A percentile compares a stretch with the other conserved stretches of the same genome.
phyloP scores from a whole-genome alignment of 1,140 invertebrate genomes.

The Xylocopa sonorina region DNA sequence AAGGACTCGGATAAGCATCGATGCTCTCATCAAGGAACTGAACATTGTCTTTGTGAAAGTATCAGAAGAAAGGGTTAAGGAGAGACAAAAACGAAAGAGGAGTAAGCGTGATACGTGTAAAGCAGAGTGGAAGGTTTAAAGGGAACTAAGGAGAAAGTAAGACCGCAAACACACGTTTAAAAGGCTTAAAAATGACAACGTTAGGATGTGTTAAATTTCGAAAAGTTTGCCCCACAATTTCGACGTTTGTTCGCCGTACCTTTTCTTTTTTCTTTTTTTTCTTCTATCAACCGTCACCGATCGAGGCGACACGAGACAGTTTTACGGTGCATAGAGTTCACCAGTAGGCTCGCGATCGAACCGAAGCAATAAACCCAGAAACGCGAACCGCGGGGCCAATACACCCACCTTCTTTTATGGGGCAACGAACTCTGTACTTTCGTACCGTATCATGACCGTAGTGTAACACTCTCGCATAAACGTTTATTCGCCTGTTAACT shows the following conservation, averaged over 20 bases:
- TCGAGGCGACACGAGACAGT: slow-evolving; percentile 1
- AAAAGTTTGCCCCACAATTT: slow-evolving; percentile 1
- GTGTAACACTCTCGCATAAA: slow-evolving; percentile 41
- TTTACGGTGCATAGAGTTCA: slow-evolving; percentile 30
- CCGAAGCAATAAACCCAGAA: slow-evolving; percentile 73
- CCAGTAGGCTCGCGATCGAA: slow-evolving; percentile 42
- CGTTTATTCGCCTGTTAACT: slow-evolving; percentile 7
- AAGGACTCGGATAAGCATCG: neutral
- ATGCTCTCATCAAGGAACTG: neutral
- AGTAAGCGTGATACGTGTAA: neutral
- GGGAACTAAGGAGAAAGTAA: slow-evolving; percentile 23
- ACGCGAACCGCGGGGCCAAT: slow-evolving; percentile 64
- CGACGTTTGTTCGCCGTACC: too few relatives aligned
- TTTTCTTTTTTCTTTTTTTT: too few relatives aligned
- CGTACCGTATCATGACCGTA: slow-evolving; percentile 26
- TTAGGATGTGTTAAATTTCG: slow-evolving; percentile 20
- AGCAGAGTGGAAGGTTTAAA: slow-evolving; percentile 3
- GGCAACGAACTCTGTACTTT: slow-evolving; percentile 75
- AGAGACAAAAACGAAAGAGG: neutral
- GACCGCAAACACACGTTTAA: slow-evolving; percentile 3
- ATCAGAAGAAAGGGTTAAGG: slow-evolving; percentile 1
- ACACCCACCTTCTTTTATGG: slow-evolving; percentile 73
- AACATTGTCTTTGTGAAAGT: slow-evolving; percentile 1
- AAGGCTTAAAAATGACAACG: slow-evolving; percentile 10
- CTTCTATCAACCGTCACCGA: slow-evolving; percentile 11